Conservation (phyloP, 2,888 invertebrate genomes). For the Eurytoma californica region DNA sequence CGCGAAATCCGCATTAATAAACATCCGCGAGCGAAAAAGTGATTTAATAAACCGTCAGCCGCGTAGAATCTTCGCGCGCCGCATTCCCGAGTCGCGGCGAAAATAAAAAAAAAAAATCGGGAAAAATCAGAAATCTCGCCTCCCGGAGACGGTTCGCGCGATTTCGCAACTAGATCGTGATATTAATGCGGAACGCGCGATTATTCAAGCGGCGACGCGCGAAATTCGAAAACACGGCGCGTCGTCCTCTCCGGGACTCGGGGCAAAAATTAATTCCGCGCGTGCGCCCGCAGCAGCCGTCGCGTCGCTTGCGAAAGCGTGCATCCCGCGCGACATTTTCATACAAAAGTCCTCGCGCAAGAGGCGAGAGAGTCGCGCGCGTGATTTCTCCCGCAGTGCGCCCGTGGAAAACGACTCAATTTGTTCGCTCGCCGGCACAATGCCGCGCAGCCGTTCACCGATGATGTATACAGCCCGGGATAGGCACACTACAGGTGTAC, state of each 20-base stretch:
- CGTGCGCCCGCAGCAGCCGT: slow-evolving; percentile 1
- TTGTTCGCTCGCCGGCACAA: slow-evolving; percentile 33
- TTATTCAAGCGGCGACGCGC: slow-evolving; percentile 32
- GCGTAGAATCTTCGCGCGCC: neutral
- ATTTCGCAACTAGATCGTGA: slow-evolving; percentile 45
- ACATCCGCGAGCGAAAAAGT: neutral
- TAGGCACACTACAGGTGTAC: no score
- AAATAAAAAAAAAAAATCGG: neutral
- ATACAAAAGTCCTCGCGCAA: slow-evolving; percentile 31
- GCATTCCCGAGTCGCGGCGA: neutral
- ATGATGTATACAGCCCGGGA: no score
- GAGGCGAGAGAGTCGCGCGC: neutral
- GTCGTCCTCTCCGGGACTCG: neutral
- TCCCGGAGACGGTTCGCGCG: neutral
- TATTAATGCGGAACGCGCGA: slow-evolving; percentile 58
- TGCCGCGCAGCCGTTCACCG: neutral
- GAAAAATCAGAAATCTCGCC: slow-evolving; percentile 27
- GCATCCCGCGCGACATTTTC: neutral
- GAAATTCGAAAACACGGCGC: slow-evolving; percentile 22
- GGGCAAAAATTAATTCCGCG: slow-evolving; percentile 33
- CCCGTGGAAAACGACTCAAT: slow-evolving; percentile 35
- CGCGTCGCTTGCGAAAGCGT: neutral
- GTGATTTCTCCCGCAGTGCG: slow-evolving; percentile 18
- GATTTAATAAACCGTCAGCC: neutral
- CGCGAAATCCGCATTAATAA: no score